A percentile compares a stretch with the other conserved stretches of the same genome.
These are phyloP conservation scores for Morone chrysops DNA, from an alignment of 2,113 vertebrate species.

Conservation along the genomic window DNA sequence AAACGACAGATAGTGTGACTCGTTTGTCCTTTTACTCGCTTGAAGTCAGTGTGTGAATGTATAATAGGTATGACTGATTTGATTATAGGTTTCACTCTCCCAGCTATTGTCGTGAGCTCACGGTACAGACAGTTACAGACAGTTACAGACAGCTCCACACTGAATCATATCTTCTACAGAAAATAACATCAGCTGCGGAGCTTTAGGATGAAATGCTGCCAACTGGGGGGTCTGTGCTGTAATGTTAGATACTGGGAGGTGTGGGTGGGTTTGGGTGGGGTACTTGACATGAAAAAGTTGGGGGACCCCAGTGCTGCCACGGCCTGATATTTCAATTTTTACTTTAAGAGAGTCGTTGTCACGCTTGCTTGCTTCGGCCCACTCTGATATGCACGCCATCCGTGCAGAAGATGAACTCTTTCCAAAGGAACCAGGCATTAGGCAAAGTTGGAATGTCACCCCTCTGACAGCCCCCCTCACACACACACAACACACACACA, in stretches of 20 bases:
- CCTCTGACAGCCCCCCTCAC: constrained; percentile 67
- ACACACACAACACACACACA: constrained; percentile 36
- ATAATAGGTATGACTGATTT: constrained; percentile 62
- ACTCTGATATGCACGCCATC: constrained; percentile 64
- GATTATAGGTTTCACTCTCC: constrained; percentile 56
- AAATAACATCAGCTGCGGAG: constrained; percentile 51
- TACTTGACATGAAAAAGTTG: constrained; percentile 61
- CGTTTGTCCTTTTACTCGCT: constrained; percentile 2
- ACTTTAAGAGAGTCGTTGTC: constrained; percentile 75
- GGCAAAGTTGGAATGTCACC: constrained; percentile 83
- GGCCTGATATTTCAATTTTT: constrained; percentile 79
- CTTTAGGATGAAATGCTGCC: constrained; percentile 43
- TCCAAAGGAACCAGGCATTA: constrained; percentile 75
- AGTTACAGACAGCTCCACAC: constrained; percentile 40
- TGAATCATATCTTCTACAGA: constrained; percentile 46
- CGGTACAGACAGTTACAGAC: constrained; percentile 31
- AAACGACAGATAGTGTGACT: neutral
- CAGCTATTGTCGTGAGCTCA: constrained; percentile 30
- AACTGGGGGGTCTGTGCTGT: constrained; percentile 46
- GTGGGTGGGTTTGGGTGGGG: constrained; percentile 39
- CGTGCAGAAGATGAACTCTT: constrained; percentile 79
- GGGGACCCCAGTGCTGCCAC: constrained; percentile 54
- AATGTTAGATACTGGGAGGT: constrained; percentile 28
- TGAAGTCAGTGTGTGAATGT: constrained; percentile 53
- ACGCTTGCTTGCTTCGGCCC: constrained; percentile 71